These are phyloP conservation scores for Latrodectus geometricus DNA, from an alignment of 1,140 invertebrate genomes.

Conservation along the genomic window DNA sequence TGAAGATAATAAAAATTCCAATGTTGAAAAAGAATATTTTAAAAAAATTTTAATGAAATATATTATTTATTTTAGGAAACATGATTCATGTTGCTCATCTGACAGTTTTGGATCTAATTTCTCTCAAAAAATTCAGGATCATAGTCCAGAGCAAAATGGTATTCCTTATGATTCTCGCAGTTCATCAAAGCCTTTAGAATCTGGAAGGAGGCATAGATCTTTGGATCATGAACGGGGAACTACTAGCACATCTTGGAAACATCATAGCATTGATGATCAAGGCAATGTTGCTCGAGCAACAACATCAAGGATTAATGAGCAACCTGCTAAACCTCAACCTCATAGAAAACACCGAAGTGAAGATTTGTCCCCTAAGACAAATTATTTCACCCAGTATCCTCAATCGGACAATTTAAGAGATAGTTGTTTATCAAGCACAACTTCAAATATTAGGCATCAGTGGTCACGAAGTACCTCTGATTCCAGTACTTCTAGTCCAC, in stretches of 20 bases:
- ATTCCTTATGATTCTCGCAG: conserved; percentile 19
- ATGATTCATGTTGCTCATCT: conserved; percentile 59
- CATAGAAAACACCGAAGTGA: conserved; percentile 54
- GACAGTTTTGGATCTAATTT: conserved; percentile 45
- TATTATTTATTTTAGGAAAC: conserved; percentile 32
- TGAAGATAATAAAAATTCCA: no score
- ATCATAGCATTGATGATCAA: conserved; percentile 50
- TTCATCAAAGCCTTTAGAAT: conserved; percentile 21
- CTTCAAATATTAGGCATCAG: conserved; percentile 39
- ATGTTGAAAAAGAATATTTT: background rate
- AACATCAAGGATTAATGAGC: background rate
- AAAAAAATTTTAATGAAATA: background rate
- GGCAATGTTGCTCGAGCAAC: conserved; percentile 14
- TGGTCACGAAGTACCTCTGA: conserved; percentile 57
- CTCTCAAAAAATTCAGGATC: conserved; percentile 43
- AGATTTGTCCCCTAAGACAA: conserved; percentile 49
- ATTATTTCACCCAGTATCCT: conserved; percentile 26
- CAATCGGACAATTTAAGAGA: conserved; percentile 9
- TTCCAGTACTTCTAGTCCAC: conserved; percentile 59
- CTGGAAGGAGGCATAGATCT: conserved; percentile 28
- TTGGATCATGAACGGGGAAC: conserved; percentile 46
- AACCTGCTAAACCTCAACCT: conserved; percentile 38
- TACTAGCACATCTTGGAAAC: conserved; percentile 48
- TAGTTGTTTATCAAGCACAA: conserved; percentile 9
- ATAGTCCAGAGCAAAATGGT: conserved; percentile 57